Evolutionary conservation across 2,888 invertebrate genomes (phyloP).

Genomic region (Oxyteleia sp.): DNA sequence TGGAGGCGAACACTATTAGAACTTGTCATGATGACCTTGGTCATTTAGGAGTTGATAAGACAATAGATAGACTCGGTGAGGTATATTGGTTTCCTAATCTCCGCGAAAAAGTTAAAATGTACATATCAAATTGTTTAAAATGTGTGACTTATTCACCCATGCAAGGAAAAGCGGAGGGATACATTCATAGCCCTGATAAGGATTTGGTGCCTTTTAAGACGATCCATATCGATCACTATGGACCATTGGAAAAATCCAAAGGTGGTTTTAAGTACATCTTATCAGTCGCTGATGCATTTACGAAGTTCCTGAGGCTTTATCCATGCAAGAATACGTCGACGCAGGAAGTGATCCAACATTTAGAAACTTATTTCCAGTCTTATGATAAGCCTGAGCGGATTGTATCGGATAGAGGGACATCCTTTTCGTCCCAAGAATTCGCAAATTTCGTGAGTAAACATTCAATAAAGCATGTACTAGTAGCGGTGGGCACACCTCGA

Average conservation of each 20-base stretch:
- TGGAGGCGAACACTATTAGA: not conserved
- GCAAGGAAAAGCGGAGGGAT: too few species aligned
- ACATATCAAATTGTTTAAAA: conserved; percentile 6
- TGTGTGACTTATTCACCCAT: not conserved
- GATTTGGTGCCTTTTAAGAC: not conserved
- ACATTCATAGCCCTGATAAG: not conserved
- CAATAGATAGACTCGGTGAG: conserved; percentile 41
- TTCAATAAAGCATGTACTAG: conserved; percentile 64
- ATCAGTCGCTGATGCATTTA: conserved; percentile 6
- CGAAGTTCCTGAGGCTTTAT: conserved; percentile 14
- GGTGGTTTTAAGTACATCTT: not conserved
- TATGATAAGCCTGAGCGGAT: not conserved
- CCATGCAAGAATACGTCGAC: conserved; percentile 10
- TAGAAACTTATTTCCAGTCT: not conserved
- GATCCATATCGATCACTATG: not conserved
- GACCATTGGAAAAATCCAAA: not conserved
- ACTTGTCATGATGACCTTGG: conserved; percentile 58
- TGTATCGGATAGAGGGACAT: not conserved
- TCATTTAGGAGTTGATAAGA: conserved; percentile 56
- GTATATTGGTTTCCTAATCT: conserved; percentile 14
- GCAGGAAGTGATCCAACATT: conserved; percentile 6
- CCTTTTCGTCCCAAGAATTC: not conserved
- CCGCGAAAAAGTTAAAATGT: not conserved
- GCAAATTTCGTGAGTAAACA: not conserved
- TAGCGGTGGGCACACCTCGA: conserved; percentile 77